phyloP scores from a whole-genome alignment of 2,888 invertebrate genomes.

The Ectemnius cavifrons region DNA sequence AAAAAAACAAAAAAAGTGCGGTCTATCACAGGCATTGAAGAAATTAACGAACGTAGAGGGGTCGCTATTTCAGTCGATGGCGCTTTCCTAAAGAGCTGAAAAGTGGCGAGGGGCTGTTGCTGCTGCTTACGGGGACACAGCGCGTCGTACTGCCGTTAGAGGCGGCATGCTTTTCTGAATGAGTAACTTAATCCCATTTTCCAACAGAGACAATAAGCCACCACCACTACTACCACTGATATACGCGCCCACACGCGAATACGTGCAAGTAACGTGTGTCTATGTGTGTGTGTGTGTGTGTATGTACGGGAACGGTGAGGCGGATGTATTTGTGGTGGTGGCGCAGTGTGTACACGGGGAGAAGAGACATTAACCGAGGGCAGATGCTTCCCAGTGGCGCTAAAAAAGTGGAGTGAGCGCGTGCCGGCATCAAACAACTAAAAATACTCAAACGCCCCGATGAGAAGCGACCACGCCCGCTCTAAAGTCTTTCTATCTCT shows the following conservation, averaged over 20 bases:
- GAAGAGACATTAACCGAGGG: slow-evolving; percentile 56
- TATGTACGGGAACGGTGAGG: background rate
- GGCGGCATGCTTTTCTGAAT: slow-evolving; percentile 38
- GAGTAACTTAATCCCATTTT: slow-evolving; percentile 67
- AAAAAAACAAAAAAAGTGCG: too few relatives aligned
- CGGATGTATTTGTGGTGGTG: slow-evolving; percentile 8
- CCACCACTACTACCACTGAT: slow-evolving; percentile 12
- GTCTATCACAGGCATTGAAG: slow-evolving; percentile 20
- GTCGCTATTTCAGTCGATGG: slow-evolving; percentile 22
- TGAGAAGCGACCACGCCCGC: slow-evolving; percentile 72
- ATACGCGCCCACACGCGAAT: background rate
- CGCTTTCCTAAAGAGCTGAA: background rate
- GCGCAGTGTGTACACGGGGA: slow-evolving; percentile 32
- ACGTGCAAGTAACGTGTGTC: background rate
- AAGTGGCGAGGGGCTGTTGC: slow-evolving; percentile 14
- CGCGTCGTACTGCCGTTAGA: slow-evolving; percentile 43
- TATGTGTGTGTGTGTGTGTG: background rate
- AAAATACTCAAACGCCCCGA: slow-evolving; percentile 73
- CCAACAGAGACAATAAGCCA: slow-evolving; percentile 64
- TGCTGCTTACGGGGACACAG: background rate
- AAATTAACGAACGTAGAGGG: slow-evolving; percentile 33
- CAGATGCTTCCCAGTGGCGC: slow-evolving; percentile 62
- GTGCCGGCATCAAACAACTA: slow-evolving; percentile 66
- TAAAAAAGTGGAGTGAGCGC: slow-evolving; percentile 61
- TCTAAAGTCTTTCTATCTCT: slow-evolving; percentile 66